Evolutionary conservation across 2,888 invertebrate genomes (phyloP).

Genomic region (Keiferia lycopersicella): DNA sequence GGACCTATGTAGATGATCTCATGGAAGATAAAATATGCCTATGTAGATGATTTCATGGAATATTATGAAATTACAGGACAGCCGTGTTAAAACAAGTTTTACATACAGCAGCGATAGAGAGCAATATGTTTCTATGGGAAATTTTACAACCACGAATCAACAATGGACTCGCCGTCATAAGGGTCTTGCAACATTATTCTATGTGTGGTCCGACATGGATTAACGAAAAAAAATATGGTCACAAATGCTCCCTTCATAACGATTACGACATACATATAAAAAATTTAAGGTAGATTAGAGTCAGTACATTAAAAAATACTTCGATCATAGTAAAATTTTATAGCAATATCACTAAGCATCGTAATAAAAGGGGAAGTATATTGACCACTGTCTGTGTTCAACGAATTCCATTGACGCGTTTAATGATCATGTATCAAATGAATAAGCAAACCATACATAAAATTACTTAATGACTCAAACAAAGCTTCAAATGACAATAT

Average conservation of each 20-base stretch:
- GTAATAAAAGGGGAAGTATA: not conserved
- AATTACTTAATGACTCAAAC: constrained; percentile 21
- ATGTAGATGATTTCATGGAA: not conserved
- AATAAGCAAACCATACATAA: constrained; percentile 10
- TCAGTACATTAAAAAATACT: constrained; percentile 4
- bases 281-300: constrained; percentile 5
- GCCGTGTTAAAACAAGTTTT: not conserved
- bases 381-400: not conserved
- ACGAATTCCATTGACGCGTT: not conserved
- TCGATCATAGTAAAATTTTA: not conserved
- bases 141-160: not conserved
- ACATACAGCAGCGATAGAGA: not conserved
- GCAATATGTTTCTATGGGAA: not conserved
- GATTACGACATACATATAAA: not conserved
- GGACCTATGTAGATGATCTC: not conserved
- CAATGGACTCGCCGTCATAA: constrained; percentile 10
- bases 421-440: not conserved
- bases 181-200: constrained; percentile 10
- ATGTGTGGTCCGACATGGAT: constrained; percentile 11
- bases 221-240: constrained; percentile 16
- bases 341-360: not conserved
- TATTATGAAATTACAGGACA: not conserved
- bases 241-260: not conserved
- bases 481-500: constrained; percentile 23
- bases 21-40: not conserved